phyloP scores from a whole-genome alignment of 2,113 vertebrate species.

The Gracilinanus agilis region DNA sequence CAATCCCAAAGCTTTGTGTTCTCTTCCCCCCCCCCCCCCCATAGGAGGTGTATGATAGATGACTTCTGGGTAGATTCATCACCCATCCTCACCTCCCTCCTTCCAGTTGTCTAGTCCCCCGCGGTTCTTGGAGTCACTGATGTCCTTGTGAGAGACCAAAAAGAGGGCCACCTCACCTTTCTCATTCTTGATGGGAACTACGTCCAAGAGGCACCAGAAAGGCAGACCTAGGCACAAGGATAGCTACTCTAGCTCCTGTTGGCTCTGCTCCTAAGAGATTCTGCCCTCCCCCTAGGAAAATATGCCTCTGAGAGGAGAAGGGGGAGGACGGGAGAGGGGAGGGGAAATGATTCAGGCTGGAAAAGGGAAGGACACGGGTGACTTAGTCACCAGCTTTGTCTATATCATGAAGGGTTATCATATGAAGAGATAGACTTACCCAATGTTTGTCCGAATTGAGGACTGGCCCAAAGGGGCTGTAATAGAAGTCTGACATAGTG shows the following conservation, averaged over 20 bases:
- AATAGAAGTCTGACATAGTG: background rate
- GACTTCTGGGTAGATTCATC: background rate
- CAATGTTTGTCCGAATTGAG: background rate
- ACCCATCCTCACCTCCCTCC: slow-evolving; percentile 86
- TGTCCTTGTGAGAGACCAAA: slow-evolving; percentile 95
- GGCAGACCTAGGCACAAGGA: slow-evolving; percentile 86
- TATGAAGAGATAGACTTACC: background rate
- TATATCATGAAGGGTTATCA: background rate
- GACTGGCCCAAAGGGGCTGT: background rate
- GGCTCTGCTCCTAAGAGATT: background rate
- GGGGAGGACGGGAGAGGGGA: background rate
- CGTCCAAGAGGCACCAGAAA: slow-evolving; percentile 95
- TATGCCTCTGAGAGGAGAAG: background rate
- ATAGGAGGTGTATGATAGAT: background rate
- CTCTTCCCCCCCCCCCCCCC: no score
- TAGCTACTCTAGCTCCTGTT: slow-evolving; percentile 26
- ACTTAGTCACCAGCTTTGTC: background rate
- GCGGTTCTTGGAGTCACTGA: slow-evolving; percentile 91
- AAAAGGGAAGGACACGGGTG: background rate
- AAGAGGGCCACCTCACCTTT: slow-evolving; percentile 95
- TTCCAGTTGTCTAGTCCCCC: slow-evolving; percentile 87
- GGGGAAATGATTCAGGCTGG: background rate
- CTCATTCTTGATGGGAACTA: slow-evolving; percentile 95
- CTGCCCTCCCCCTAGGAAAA: background rate
- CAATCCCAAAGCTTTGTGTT: background rate